Base-by-base conservation (phyloP, 2,888 invertebrate species). In the Syritta pipiens region DNA sequence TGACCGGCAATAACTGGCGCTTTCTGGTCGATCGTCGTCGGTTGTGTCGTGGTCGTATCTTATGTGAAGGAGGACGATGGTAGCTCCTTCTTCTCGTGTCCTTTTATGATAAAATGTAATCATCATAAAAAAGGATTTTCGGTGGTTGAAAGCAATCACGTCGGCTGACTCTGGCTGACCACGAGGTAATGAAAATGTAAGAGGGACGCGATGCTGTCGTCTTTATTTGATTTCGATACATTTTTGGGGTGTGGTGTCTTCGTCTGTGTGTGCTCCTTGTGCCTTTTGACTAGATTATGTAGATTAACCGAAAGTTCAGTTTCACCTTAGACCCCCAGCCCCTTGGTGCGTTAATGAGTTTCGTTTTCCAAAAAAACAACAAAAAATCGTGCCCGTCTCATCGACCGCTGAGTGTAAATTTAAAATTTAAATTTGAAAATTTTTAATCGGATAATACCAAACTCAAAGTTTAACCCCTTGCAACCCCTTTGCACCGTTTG, bases 111-210 rank as follows among this genome's bases (percentile, higher is more conserved):
- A 86, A 85, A 83, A 60, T 81, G 82, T 83, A 84, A 85, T 86
- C 85, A 85, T 82, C 85, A 86, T 86, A 84, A 84, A 84, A 84
- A 83, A 84, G 81, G 77, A 72, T 81, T 81, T 81, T 67, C 74
- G 53, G 48, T 57, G 60, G 40, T 59, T 17, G 67, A 62, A 79
- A 65, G 77, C 65, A 65, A 77, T 77, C 77, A 72, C 26, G 59
- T 51, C 26, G 7, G 32, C 62, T 65, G 62, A 37, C 37, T 9
- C 44, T 51, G 10, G 51, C 26, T 44, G 19, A 42, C 53, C 59
- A 53, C 37, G 10, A 59, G 59, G 72, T 53, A 72, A 77, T 77
- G 77, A 59, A 77, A 46, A 65, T 72, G 65, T 59, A 72, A 65
- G 72, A 53, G 19, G 28, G 28, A 28, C 28, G n/a, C 28, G n/a